Conservation (phyloP, 2,113 vertebrate species). For the Condylura cristata region DNA sequence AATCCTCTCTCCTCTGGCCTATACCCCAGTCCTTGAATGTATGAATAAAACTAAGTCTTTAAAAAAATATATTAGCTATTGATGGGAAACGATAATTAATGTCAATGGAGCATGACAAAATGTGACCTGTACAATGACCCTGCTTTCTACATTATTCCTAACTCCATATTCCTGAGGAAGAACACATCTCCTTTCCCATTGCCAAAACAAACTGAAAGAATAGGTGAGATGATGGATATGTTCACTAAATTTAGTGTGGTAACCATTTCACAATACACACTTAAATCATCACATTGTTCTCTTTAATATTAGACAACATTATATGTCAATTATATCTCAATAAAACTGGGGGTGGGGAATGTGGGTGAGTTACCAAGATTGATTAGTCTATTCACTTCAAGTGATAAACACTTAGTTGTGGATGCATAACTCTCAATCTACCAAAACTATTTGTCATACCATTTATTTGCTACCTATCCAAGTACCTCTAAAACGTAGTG, state of each 20-base stretch:
- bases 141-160: background rate
- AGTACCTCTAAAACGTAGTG: background rate
- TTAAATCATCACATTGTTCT: background rate
- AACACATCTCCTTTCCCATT: background rate
- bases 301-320: too few relatives aligned
- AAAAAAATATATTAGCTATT: background rate
- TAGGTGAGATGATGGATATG: background rate
- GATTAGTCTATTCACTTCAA: background rate
- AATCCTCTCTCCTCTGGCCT: too few relatives aligned
- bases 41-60: too few relatives aligned
- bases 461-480: background rate
- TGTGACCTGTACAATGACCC: background rate
- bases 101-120: background rate
- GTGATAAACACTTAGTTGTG: background rate
- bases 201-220: background rate
- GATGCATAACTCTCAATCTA: background rate
- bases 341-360: background rate
- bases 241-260: background rate
- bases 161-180: background rate
- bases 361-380: background rate
- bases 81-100: background rate
- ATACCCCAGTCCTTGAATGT: too few relatives aligned
- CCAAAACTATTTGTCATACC: background rate
- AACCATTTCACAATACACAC: background rate
- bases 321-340: background rate